Percentiles rank a stretch among this genome's conserved stretches.
Conservation (phyloP, 2,888 invertebrate species). For the Pammene aurita region DNA sequence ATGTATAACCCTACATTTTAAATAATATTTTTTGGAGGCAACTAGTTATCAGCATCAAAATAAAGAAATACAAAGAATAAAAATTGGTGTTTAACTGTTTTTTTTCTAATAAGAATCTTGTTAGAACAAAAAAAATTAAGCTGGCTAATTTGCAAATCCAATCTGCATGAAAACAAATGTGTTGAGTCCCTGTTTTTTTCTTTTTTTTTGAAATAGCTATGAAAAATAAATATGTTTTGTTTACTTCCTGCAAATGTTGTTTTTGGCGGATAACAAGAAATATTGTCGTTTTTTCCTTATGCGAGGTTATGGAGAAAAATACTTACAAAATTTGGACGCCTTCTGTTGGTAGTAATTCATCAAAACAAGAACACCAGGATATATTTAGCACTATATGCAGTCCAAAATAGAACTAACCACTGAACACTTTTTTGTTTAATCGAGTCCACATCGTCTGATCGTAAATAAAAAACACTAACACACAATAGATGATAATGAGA, state of each 20-base stretch:
- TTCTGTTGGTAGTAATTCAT: constrained; percentile 64
- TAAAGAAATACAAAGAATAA: neutral
- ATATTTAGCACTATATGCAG: constrained; percentile 70
- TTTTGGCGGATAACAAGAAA: neutral
- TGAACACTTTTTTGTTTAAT: constrained; percentile 54
- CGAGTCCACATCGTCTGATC: constrained; percentile 64
- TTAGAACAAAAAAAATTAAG: neutral
- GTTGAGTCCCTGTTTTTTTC: neutral
- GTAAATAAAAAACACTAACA: constrained; percentile 58
- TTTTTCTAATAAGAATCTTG: constrained; percentile 17
- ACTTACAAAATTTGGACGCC: constrained; percentile 76
- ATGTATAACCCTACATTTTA: neutral
- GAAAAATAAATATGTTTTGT: too few relatives aligned
- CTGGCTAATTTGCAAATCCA: neutral
- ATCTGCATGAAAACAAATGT: neutral
- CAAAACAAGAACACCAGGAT: constrained; percentile 60
- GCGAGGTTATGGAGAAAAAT: constrained; percentile 43
- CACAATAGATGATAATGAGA: constrained; percentile 57
- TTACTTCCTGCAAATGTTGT: neutral
- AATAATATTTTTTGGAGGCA: neutral
- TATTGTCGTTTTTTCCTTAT: neutral
- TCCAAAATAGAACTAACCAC: constrained; percentile 75
- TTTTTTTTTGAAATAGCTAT: neutral
- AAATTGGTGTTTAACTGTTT: neutral
- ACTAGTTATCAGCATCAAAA: neutral